Conservation (phyloP, 2,113 vertebrate genomes). For the Halcyon senegalensis region DNA sequence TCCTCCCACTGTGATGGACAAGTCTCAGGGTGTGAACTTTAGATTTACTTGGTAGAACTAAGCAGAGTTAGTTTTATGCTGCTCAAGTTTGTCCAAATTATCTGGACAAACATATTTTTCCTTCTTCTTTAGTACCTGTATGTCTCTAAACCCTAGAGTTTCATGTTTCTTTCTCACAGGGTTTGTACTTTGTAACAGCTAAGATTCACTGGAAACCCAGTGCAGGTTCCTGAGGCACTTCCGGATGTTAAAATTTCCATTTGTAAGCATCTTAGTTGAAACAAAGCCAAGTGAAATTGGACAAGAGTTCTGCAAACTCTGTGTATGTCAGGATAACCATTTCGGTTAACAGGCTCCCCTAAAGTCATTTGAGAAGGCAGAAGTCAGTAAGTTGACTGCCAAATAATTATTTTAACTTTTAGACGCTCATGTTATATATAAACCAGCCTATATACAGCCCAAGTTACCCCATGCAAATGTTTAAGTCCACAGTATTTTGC, state of each 20-base stretch:
- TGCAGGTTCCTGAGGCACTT: not conserved
- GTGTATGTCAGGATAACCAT: fast-evolving
- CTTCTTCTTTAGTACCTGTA: not conserved
- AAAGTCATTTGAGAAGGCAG: not conserved
- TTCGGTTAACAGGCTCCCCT: not conserved
- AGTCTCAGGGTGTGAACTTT: not conserved
- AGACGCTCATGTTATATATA: not conserved
- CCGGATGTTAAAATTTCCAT: not conserved
- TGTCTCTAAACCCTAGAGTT: not conserved
- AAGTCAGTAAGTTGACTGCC: not conserved
- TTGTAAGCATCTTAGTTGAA: slow-evolving; percentile 20
- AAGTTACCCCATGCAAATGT: not conserved
- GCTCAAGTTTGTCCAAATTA: not conserved
- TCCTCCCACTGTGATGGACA: not conserved
- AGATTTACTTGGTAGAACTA: not conserved
- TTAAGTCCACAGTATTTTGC: not conserved
- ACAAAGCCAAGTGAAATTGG: not conserved
- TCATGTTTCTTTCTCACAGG: not conserved
- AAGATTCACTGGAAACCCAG: not conserved
- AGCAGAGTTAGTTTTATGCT: not conserved
- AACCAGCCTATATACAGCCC: not conserved
- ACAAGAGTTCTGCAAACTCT: not conserved
- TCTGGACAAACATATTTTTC: not conserved
- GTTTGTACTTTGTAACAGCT: not conserved
- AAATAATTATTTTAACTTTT: not conserved